Evolutionary conservation across 1,140 invertebrate species (phyloP), one percentile per base, ranked within the genome.

Genomic region (Papilio glaucus): DNA sequence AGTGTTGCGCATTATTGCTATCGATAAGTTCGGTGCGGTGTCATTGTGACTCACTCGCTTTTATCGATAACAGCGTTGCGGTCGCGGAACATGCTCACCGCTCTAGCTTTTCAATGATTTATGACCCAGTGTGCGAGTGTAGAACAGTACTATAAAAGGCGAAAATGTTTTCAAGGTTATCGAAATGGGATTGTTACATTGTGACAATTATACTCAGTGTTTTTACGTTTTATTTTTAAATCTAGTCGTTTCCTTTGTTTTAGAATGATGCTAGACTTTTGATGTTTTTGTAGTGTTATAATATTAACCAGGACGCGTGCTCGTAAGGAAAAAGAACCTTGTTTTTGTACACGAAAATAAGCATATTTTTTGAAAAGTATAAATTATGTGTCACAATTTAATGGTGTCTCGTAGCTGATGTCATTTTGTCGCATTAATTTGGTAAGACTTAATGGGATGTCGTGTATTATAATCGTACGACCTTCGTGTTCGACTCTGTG

Each of bases 291-390:
- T 91, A 88, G 86, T 78, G 26, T 63, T 74, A 77, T 73, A 74
- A 76, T 76, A 74, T 80, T 70, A 76, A 82, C 78, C 80, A 76
- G 62, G 75, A 79, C 77, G 82, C 80, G 80, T 82, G 84, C 86
- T 88, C 85, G 42, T 45, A 45, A 18, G 21, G 42, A 18, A 80
- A 49, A 26, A 80, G 68, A 82, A 81, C 78, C 61, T 85, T 88
- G 82, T 83, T 89, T 89, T 87, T 77, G 73, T 85, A 91, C 87
- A 89, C 86, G 82, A 88, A 79, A 84, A 82, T 80, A 76, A 73
- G 39, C 76, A 89, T 91, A 91, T 91, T 91, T 91, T 91, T 91
- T 90, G 89, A 91, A 81, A 86, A 78, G 72, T 91, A 83, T 91
- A 91, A 69, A 69, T 85, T 79, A 75, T 76, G 82, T 81, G 72